Evolutionary conservation across 2,888 invertebrate species (phyloP), one percentile per base, ranked within the genome.

Genomic region (Cosmopolites sordidus): DNA sequence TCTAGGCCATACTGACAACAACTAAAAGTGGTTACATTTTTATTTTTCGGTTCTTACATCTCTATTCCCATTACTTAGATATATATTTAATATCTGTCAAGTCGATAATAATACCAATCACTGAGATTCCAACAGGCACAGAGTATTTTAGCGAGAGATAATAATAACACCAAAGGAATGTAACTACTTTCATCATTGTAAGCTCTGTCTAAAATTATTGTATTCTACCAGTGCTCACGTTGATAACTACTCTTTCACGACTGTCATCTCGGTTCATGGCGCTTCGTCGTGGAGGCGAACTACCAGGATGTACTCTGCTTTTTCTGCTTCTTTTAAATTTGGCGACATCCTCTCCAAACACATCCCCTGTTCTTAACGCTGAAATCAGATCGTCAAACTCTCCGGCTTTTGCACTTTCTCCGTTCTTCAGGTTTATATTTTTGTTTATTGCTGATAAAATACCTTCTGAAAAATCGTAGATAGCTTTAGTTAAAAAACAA

Each of bases 311-410:
- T 2, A 83, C 77, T 22, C 84, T 77, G 29, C 83, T 79, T 64
- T 86, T 84, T 60, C 87, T 79, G 41, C 86, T 87, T 49, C 89
- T 76, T 65, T 89, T 88, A 68, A 94, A 91, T 75, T 95, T 95
- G 48, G 93, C 93, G 66, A 95, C 91, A 70, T 95, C 95, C 69
- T 95, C 95, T 0, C 94, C 93, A 68, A 95, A 96, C 0, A 95
- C 94, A 67, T 95, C 94, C 0, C 96, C 96, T 0, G 96, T 95
- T 54, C 95, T 76, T 46, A 96, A 73, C 0, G 96, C 96, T 0
- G 95, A 95, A 69, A 96, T 96, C 63, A 96, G 79, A 75, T 96
- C 96, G 69, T 96, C 96, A 73, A 96, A 96, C 75, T 96, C 96
- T 6, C 95, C 93, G 67, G 43, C 50, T 16, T 55, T 55, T 51